phyloP scores from a whole-genome alignment of 2,113 vertebrate genomes.

The Illadopsis cleaveri region DNA sequence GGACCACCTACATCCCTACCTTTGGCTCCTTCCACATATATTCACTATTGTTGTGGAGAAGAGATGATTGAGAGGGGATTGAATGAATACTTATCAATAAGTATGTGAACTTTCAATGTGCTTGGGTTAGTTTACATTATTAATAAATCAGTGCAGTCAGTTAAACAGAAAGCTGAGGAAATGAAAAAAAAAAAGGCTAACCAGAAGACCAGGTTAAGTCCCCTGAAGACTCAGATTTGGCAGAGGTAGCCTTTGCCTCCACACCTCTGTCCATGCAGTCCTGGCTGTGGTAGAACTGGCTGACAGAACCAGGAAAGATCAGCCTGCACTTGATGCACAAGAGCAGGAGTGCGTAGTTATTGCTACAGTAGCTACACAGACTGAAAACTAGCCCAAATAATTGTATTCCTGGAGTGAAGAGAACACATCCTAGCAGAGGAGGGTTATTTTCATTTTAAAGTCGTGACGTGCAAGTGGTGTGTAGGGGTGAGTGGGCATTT shows the following conservation, averaged over 20 bases:
- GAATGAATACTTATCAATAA: background rate
- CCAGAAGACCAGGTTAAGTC: background rate
- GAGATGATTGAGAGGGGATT: background rate
- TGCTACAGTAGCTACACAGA: background rate
- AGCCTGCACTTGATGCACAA: rapidly evolving
- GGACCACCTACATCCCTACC: background rate
- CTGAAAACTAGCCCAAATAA: background rate
- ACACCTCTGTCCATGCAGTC: background rate
- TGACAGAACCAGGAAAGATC: background rate
- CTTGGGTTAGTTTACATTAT: background rate
- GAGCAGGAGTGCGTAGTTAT: rapidly evolving
- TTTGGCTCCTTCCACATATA: background rate
- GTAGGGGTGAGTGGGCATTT: background rate
- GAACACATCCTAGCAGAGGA: background rate
- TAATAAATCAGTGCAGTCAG: background rate
- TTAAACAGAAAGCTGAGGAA: background rate
- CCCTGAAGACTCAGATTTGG: background rate
- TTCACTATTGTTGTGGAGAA: background rate
- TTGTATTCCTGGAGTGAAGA: background rate
- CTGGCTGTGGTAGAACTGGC: background rate
- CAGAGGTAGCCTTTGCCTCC: background rate
- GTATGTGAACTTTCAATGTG: background rate
- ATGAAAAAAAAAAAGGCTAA: background rate
- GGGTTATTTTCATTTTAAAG: background rate
- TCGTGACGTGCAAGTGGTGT: background rate